A percentile compares a stretch with the other conserved stretches of the same genome.
phyloP scores from a whole-genome alignment of 1,140 invertebrate species.

The Condylostylus longicornis region DNA sequence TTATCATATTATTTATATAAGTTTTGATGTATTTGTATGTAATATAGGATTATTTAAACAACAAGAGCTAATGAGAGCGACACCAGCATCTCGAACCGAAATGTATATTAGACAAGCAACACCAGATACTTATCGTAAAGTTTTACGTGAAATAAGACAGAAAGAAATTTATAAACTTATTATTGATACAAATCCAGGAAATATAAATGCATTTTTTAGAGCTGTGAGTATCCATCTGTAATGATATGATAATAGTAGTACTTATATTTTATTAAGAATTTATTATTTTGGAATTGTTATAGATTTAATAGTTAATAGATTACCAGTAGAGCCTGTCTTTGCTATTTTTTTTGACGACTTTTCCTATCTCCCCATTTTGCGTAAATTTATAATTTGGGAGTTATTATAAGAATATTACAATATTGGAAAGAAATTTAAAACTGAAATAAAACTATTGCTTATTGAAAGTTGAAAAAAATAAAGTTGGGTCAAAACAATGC shows the following conservation, averaged over 20 bases:
- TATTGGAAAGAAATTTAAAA: too few species aligned
- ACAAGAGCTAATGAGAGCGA: slow-evolving; percentile 62
- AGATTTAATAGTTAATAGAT: too few species aligned
- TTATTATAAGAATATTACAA: too few species aligned
- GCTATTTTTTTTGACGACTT: not conserved
- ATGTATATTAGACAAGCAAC: slow-evolving; percentile 70
- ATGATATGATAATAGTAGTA: too few species aligned
- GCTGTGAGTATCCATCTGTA: slow-evolving; percentile 49
- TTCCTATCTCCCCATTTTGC: too few species aligned
- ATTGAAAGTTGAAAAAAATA: too few species aligned
- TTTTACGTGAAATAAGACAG: slow-evolving; percentile 61
- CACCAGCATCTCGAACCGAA: slow-evolving; percentile 51
- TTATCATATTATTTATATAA: too few species aligned
- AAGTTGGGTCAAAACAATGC: too few species aligned
- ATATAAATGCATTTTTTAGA: slow-evolving; percentile 62
- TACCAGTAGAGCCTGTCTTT: too few species aligned
- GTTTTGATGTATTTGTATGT: not conserved
- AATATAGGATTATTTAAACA: slow-evolving; percentile 68
- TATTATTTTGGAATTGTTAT: too few species aligned
- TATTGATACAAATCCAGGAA: slow-evolving; percentile 62
- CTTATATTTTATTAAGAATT: not conserved
- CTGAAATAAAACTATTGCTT: too few species aligned
- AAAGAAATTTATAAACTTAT: slow-evolving; percentile 74
- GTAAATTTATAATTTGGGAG: too few species aligned
- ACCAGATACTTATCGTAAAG: slow-evolving; percentile 57